Conservation (phyloP, 2,113 vertebrate genomes). For the Tricholaema leucomelas region DNA sequence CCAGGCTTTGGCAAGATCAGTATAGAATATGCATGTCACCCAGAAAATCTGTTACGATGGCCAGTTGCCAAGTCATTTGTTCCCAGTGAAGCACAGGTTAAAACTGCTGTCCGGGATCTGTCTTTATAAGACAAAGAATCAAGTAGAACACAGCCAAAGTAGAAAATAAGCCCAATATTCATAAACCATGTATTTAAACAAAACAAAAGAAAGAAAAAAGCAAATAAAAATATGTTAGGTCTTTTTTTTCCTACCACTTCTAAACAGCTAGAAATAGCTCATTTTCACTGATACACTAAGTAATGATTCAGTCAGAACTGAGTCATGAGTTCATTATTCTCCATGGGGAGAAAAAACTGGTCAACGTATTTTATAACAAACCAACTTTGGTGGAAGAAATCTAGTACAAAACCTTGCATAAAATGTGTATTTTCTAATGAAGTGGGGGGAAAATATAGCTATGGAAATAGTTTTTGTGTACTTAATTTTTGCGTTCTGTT, state of each 20-base stretch:
- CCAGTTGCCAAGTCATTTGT: slow-evolving; percentile 16
- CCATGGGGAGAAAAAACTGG: not conserved
- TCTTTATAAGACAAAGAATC: not conserved
- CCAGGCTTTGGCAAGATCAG: slow-evolving; percentile 37
- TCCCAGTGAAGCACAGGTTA: slow-evolving; percentile 30
- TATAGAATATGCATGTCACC: not conserved
- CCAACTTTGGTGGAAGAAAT: not conserved
- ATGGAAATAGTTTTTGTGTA: not conserved
- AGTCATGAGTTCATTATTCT: not conserved
- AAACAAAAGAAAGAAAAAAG: not conserved
- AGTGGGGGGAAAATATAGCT: not conserved
- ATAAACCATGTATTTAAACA: not conserved
- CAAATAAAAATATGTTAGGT: not conserved
- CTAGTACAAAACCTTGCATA: not conserved
- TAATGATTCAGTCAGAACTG: not conserved
- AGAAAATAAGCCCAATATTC: not conserved
- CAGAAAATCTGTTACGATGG: slow-evolving; percentile 49
- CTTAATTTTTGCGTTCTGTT: not conserved
- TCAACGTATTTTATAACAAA: not conserved
- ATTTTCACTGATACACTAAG: not conserved
- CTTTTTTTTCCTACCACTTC: not conserved
- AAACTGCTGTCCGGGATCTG: slow-evolving; percentile 2
- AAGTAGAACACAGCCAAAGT: not conserved
- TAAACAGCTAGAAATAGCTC: not conserved
- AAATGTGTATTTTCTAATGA: not conserved